Evolutionary conservation across 2,888 invertebrate species (phyloP), one percentile per base, ranked within the genome.

Genomic region (Macrosiphum euphorbiae): DNA sequence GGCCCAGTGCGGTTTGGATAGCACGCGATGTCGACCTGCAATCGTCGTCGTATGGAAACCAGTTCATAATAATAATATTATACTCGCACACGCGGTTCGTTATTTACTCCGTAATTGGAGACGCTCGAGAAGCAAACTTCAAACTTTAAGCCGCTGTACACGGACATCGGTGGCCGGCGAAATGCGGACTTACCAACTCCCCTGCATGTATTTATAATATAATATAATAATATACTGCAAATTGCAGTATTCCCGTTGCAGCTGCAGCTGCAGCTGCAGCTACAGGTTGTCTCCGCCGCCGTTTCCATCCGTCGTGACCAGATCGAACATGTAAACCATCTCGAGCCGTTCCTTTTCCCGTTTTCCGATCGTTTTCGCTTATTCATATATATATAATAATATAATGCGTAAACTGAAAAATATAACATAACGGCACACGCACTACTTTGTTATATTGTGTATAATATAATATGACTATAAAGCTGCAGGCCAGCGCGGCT

Each of bases 71-170:
- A 50, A 20, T 55, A 55, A 0, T 55, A 55, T 55, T 20, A 55
- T 5, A 58, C 58, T 26, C 8, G 20, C 78, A 78, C 35, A 35
- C 78, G 20, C 8, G 35, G 78, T 78, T 78, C 78, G 35, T 78
- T 78, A 78, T 78, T 78, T 35, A 78, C 78, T 78, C 78, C 78
- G 78, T 78, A 78, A 78, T 78, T 78, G 78, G 78, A 78, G 78
- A 78, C 78, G 35, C 78, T 78, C 20, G 35, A 78, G 7, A 78
- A 35, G 1, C 20, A 78, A 78, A 78, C 78, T 78, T 78, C 35
- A 78, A 78, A 78, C 78, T 78, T 78, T 78, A 78, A 35, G 35
- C 78, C 35, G 20, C 35, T 20, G 20, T 35, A 78, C 35, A 78
- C 20, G 20, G 78, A 78, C 78, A 20, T 78, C 35, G 78, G 35